Evolutionary conservation across 1,140 invertebrate species (phyloP), one percentile per base, ranked within the genome.

Genomic region (Xylocopa sonorina): DNA sequence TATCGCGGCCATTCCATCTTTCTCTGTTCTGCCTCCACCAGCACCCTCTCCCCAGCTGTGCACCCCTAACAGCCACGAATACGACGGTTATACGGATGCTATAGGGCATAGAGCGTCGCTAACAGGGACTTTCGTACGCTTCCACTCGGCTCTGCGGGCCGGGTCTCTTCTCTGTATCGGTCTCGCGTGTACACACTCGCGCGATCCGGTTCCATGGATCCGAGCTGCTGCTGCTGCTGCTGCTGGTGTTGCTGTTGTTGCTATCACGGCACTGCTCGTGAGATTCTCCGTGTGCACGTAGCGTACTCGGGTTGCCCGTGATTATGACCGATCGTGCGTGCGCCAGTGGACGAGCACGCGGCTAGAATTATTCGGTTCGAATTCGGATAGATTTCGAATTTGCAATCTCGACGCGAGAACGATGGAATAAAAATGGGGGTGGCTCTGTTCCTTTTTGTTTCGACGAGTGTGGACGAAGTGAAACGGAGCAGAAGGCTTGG

Each of bases 71-170:
- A 81, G 77, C 83, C 86, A 87, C 84, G 83, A 87, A 85, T 87
- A 87, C 87, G 83, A 84, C 82, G 83, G 84, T 88, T 87, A 84
- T 84, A 85, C 63, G 77, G 84, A 86, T 78, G 83, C 83, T 85
- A 82, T 80, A 77, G 79, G 78, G 71, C 75, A 73, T 62, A 81
- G 79, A 81, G 74, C 82, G 85, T 80, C 83, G 81, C 80, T 86
- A 87, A 87, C 86, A 78, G 85, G 68, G 82, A 79, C 78, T 85
- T 85, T 71, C 82, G 60, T 84, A 81, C 81, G 66, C 83, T 72
- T 68, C 41, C 83, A 75, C 58, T 58, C 43, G 27, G 18, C 38
- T 32, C 43, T 67, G 64, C 32, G 18, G 64, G 29, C 50, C 32
- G 34, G 29, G 10, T 27, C 48, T 21, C 67, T 55, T 29, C 51